A percentile compares a stretch with the other conserved stretches of the same genome.
phyloP scores from a whole-genome alignment of 2,888 invertebrate genomes.

The Acleris holmiana region DNA sequence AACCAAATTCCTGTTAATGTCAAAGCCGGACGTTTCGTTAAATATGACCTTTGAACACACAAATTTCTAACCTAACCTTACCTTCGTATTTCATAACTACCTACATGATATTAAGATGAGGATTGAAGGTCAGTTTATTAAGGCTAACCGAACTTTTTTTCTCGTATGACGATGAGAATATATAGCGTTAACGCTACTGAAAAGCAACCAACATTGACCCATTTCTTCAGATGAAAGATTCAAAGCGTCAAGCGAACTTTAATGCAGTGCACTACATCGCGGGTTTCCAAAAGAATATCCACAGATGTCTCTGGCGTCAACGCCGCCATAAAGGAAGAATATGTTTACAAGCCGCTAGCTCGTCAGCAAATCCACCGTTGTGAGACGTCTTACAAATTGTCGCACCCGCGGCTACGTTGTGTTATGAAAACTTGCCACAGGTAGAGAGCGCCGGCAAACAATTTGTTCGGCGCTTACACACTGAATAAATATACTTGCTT shows the following conservation, averaged over 20 bases:
- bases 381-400: conserved; percentile 72
- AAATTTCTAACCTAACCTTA: background rate
- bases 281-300: conserved; percentile 44
- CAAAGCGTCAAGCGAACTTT: conserved; percentile 13
- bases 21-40: conserved; percentile 5
- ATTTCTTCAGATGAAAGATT: conserved; percentile 17
- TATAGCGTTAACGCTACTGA: background rate
- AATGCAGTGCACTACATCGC: conserved; percentile 41
- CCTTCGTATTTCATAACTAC: background rate
- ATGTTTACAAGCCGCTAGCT: conserved; percentile 65
- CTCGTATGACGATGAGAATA: conserved; percentile 9
- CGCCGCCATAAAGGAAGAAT: conserved; percentile 54
- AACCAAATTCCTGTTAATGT: conserved; percentile 16
- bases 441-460: conserved; percentile 75
- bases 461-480: conserved; percentile 76
- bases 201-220: conserved; percentile 3
- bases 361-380: conserved; percentile 71
- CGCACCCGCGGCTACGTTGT: conserved; percentile 68
- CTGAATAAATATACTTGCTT: conserved; percentile 71
- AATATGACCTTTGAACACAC: conserved; percentile 17
- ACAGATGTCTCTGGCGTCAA: conserved; percentile 42
- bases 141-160: conserved; percentile 19
- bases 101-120: background rate
- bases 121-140: background rate
- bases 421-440: conserved; percentile 78